A percentile compares a stretch with the other conserved stretches of the same genome.
phyloP scores from a whole-genome alignment of 2,113 vertebrate species.

The Dipodomys spectabilis region DNA sequence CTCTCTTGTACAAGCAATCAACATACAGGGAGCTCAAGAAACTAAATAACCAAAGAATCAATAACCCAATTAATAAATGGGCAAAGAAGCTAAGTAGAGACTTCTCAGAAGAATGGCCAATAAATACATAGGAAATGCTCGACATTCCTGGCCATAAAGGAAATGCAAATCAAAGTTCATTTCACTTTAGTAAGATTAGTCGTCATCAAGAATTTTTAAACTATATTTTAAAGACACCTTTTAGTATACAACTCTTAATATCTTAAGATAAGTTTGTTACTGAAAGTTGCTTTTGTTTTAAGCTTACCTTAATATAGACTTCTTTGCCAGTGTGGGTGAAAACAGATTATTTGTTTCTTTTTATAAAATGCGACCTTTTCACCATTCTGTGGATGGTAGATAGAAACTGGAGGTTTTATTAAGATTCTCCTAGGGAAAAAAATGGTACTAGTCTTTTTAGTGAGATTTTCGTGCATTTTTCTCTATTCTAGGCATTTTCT shows the following conservation, averaged over 20 bases:
- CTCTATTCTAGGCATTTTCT: not conserved
- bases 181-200: no score
- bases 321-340: not conserved
- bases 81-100: no score
- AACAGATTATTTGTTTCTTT: conserved; percentile 6
- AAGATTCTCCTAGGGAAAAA: not conserved
- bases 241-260: not conserved
- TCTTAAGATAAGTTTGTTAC: not conserved
- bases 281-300: conserved; percentile 5
- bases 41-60: no score
- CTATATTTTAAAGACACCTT: not conserved
- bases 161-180: no score
- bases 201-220: not conserved
- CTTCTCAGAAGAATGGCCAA: no score
- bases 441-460: not conserved
- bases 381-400: not conserved
- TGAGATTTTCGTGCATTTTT: not conserved
- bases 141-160: no score
- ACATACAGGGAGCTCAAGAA: no score
- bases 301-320: no score
- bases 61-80: no score
- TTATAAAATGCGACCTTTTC: not conserved
- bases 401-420: not conserved
- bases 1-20: no score
- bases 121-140: no score